Conservation (phyloP, 2,888 invertebrate species). For the Mantis religiosa region DNA sequence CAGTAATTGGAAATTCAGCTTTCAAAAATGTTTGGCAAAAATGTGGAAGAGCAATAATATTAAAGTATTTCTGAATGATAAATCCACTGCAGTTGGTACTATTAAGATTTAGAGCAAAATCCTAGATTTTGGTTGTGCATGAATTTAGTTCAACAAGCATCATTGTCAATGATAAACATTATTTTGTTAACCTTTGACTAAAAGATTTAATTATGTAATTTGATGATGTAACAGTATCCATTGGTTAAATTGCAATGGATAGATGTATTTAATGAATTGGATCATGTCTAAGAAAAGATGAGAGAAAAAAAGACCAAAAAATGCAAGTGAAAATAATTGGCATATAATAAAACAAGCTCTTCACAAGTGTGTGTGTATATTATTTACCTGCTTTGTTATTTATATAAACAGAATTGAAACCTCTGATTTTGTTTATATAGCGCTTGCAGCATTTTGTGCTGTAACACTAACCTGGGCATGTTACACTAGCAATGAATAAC, state of each 20-base stretch:
- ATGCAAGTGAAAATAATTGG: not conserved
- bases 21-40: slow-evolving; percentile 4
- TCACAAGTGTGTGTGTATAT: not conserved
- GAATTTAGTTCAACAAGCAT: not conserved
- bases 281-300: not conserved
- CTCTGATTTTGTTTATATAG: too few species aligned
- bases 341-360: not conserved
- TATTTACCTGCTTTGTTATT: too few species aligned
- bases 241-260: not conserved
- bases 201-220: not conserved
- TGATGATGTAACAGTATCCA: not conserved
- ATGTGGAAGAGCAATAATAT: slow-evolving; percentile 1
- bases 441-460: too few species aligned
- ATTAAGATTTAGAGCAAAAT: too few species aligned
- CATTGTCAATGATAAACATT: not conserved
- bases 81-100: too few species aligned
- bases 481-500: too few species aligned
- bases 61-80: not conserved
- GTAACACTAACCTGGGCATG: too few species aligned
- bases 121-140: too few species aligned
- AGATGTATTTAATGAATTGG: not conserved
- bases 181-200: not conserved
- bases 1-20: not conserved
- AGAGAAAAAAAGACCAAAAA: not conserved
- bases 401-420: too few species aligned